Evolutionary conservation across 1,140 invertebrate species (phyloP).

Genomic region (Hycleus phaleratus): DNA sequence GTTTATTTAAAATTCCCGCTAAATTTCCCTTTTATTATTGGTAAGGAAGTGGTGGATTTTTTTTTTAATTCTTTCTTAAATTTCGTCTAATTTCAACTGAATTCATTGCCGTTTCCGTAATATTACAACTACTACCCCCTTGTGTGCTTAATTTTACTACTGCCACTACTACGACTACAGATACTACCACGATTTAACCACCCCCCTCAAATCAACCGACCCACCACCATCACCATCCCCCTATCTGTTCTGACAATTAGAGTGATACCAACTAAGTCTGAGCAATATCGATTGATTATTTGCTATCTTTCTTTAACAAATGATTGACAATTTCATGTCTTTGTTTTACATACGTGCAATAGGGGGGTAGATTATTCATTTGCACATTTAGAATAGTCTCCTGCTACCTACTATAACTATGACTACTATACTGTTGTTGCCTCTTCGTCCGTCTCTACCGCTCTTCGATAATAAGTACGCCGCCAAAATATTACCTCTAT

Average conservation of each 20-base stretch:
- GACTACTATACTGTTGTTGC: no score
- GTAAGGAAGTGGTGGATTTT: no score
- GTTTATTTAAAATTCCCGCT: no score
- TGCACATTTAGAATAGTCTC: conserved; percentile 6
- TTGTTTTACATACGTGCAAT: conserved; percentile 8
- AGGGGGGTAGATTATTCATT: conserved; percentile 10
- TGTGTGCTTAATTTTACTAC: neutral
- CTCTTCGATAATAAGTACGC: neutral
- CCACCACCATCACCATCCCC: conserved; percentile 1
- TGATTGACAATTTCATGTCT: conserved; percentile 13
- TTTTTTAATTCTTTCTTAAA: no score
- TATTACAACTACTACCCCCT: neutral
- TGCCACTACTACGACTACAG: neutral
- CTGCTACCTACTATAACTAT: no score
- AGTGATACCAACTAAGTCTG: conserved; percentile 31
- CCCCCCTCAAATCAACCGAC: conserved; percentile 1
- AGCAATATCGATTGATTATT: conserved; percentile 30
- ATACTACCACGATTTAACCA: neutral
- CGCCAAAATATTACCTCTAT: neutral
- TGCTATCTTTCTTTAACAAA: conserved; percentile 1
- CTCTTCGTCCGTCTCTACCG: no score
- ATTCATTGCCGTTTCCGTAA: no score
- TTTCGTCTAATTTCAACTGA: no score
- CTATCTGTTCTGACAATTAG: conserved; percentile 29
- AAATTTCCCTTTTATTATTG: no score